Conservation (phyloP, 2,797 vertebrate genomes). For the Micropoecilia bifurca region DNA sequence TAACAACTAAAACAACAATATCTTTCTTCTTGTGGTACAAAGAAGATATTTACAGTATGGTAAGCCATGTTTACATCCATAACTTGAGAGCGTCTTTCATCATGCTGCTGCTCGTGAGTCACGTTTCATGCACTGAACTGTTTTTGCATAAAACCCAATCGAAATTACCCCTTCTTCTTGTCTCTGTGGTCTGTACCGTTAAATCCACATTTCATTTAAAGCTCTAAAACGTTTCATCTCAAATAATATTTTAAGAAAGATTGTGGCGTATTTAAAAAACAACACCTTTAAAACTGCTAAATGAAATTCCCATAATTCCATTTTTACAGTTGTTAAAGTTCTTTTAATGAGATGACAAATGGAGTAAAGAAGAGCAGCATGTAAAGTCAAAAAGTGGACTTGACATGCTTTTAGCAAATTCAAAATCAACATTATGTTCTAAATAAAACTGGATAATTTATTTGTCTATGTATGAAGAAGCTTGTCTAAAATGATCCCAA, state of each 20-base stretch:
- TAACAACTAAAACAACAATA: background rate
- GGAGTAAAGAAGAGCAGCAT: background rate
- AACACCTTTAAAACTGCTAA: background rate
- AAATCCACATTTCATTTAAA: background rate
- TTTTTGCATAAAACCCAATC: background rate
- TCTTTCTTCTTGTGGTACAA: background rate
- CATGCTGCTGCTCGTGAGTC: background rate
- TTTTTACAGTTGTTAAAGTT: background rate
- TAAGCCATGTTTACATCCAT: background rate
- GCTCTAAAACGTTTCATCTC: no score
- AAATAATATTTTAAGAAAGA: background rate
- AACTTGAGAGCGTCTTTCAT: background rate
- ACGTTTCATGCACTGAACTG: background rate
- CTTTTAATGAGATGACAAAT: background rate
- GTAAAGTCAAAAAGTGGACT: background rate
- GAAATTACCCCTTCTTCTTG: background rate
- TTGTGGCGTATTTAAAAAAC: background rate
- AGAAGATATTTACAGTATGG: no score
- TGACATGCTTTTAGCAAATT: background rate
- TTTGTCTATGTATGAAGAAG: background rate
- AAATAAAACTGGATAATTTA: background rate
- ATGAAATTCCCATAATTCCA: background rate
- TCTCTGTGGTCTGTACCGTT: background rate
- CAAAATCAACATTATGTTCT: background rate
- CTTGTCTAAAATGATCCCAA: background rate